Evolutionary conservation across 37 sponge, comb jelly and placozoan species (phyloP), one percentile per base, ranked within the genome.

Genomic region (Haliclona indistincta): DNA sequence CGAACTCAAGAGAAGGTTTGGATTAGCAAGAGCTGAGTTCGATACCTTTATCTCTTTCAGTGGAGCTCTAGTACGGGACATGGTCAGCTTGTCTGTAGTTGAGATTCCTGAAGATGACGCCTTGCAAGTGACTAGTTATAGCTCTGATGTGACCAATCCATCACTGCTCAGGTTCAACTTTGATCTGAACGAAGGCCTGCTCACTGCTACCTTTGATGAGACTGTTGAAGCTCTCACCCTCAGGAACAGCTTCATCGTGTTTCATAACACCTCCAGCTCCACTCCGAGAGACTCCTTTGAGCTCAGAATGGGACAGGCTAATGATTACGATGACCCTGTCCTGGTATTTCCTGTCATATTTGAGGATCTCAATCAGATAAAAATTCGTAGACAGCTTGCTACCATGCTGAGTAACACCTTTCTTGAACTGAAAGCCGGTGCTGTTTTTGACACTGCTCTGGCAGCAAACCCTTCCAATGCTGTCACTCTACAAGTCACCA

Each of bases 131-230:
- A 30, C 32, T 3, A 10, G 10, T 20, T 95, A 71, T 69, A 42
- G 72, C 37, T 63, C 38, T 35, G 96, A 95, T 44, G 75, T 64
- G 3, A 86, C 89, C 23, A 25, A 60, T 26, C 96, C 96, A 30
- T n/a, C 38, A 13, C 68, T 95, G 60, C 38, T 74, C 0, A 44
- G 55, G 0, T 95, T 95, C 65, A 74, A 81, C 28, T 85, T 95
- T 88, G 96, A 95, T 75, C 63, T 95, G 20, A 73, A 95, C 67
- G 43, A 35, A n/a, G 96, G 92, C 3, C 8, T 65, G 0, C 71
- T 95, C 22, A 44, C 49, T 17, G 60, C 91, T 2, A 95, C 86
- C 19, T 95, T 95, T 82, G 87, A 91, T 43, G 96, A 95, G 63
- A 95, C 92, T 43, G 92, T 95, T 20, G 81, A 95, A 49, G 70